Conservation (phyloP, 2,888 invertebrate species). For the Erannis defoliaria region DNA sequence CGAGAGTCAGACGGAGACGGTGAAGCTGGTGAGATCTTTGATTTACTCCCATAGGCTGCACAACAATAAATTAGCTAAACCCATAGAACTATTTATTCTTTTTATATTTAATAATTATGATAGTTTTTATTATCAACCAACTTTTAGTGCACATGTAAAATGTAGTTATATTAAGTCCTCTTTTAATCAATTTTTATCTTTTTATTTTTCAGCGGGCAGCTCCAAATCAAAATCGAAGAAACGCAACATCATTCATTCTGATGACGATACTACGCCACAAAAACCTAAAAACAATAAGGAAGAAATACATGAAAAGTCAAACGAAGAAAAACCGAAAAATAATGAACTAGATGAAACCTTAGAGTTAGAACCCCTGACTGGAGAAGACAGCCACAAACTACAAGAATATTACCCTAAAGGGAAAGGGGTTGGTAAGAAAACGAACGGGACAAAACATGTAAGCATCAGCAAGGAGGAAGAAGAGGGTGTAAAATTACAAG, state of each 20-base stretch:
- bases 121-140: too few species aligned
- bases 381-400: constrained; percentile 75
- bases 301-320: background rate
- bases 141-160: too few species aligned
- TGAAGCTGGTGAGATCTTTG: constrained; percentile 43
- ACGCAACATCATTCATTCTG: constrained; percentile 67
- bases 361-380: constrained; percentile 64
- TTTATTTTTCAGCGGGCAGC: constrained; percentile 42
- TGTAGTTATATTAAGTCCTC: too few species aligned
- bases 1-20: constrained; percentile 41
- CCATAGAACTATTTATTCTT: too few species aligned
- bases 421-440: constrained; percentile 62
- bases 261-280: constrained; percentile 50
- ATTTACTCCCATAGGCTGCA: too few species aligned
- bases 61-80: too few species aligned
- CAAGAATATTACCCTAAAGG: constrained; percentile 71
- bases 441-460: constrained; percentile 45
- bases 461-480: constrained; percentile 38
- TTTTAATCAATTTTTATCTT: too few species aligned
- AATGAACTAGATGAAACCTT: constrained; percentile 66
- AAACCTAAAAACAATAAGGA: background rate
- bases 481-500: background rate
- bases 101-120: too few species aligned
- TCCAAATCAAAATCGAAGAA: constrained; percentile 57
- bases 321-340: constrained; percentile 59